These are phyloP conservation scores for Protobothrops flavoviridis DNA, from an alignment of 2,113 vertebrate species.

Conservation along the genomic window DNA sequence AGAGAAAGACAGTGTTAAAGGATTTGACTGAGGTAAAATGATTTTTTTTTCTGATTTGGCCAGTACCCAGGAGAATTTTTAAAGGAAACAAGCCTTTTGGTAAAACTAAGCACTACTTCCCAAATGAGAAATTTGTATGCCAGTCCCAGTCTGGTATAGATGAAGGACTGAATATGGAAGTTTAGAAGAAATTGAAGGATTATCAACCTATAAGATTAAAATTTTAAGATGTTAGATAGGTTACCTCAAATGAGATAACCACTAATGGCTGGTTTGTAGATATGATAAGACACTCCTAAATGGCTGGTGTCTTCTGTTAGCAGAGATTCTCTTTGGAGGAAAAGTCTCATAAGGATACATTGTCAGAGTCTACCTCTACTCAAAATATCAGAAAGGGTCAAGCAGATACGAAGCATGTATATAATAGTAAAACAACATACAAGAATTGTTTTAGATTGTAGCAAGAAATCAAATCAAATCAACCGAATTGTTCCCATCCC, in stretches of 20 bases:
- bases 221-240: background rate
- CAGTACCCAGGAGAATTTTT: conserved; percentile 9
- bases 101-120: background rate
- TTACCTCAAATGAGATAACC: background rate
- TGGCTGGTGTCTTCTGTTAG: background rate
- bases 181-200: background rate
- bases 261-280: background rate
- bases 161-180: background rate
- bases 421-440: background rate
- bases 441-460: background rate
- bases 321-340: background rate
- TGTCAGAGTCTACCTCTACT: background rate
- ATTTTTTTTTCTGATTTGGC: conserved; percentile 6
- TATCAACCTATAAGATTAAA: background rate
- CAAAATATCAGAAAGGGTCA: background rate
- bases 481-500: background rate
- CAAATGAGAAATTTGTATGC: background rate
- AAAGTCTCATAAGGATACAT: background rate
- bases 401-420: background rate
- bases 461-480: background rate
- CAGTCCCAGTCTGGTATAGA: background rate
- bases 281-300: background rate
- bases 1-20: conserved; percentile 33
- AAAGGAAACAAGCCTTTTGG: background rate
- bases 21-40: conserved; percentile 25